phyloP scores from a whole-genome alignment of 2,888 invertebrate species.

The Beris chalybata region DNA sequence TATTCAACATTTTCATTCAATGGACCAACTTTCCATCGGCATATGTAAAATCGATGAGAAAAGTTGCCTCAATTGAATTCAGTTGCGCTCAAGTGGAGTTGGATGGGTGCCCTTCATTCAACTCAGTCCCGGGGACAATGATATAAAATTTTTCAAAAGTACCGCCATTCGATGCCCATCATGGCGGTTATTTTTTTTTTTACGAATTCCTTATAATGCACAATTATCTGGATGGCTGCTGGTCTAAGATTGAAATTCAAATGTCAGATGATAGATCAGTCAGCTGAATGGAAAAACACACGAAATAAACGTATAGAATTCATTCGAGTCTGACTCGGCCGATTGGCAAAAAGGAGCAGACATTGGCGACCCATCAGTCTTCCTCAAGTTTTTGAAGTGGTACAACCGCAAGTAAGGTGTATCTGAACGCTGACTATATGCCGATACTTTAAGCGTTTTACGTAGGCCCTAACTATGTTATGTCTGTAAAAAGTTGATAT shows the following conservation, averaged over 20 bases:
- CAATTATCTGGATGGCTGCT: slow-evolving; percentile 1
- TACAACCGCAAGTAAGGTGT: slow-evolving; percentile 1
- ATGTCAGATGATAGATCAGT: slow-evolving; percentile 32
- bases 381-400: slow-evolving; percentile 17
- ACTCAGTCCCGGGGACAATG: slow-evolving; percentile 6
- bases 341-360: background rate
- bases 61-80: background rate
- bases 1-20: background rate
- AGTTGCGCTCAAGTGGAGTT: background rate
- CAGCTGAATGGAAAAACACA: slow-evolving; percentile 20
- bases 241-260: slow-evolving; percentile 29
- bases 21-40: slow-evolving; percentile 13
- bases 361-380: slow-evolving; percentile 31
- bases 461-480: too few species aligned
- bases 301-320: slow-evolving; percentile 4
- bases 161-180: slow-evolving; percentile 20
- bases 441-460: too few species aligned
- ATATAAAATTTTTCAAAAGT: slow-evolving; percentile 18
- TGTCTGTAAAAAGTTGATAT: too few species aligned
- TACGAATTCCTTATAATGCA: background rate
- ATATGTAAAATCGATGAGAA: slow-evolving; percentile 9
- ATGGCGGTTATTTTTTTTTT: slow-evolving; percentile 2
- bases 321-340: background rate
- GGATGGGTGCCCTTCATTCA: background rate
- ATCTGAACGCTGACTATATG: too few species aligned